Evolutionary conservation across 2,113 vertebrate species (phyloP).

Genomic region (Tragelaphus buxtoni): DNA sequence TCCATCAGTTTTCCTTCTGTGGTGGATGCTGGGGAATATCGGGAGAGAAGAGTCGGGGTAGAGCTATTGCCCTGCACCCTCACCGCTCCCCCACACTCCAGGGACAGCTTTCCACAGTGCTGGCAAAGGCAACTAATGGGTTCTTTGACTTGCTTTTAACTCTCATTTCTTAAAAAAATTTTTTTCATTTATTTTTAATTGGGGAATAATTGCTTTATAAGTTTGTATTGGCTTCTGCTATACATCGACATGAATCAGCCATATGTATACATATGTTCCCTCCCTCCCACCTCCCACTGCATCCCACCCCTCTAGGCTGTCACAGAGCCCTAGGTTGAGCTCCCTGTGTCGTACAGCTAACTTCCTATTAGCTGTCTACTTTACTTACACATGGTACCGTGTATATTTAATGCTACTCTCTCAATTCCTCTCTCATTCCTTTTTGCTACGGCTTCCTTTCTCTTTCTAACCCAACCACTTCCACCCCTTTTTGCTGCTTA

Average conservation of each 20-base stretch:
- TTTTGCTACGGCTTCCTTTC: not conserved
- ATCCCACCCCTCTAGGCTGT: not conserved
- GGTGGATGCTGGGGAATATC: not conserved
- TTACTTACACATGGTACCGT: rapidly evolving
- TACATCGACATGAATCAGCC: not conserved
- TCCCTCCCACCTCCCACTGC: not conserved
- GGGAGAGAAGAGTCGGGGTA: not conserved
- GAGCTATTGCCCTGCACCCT: not conserved
- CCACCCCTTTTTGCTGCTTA: not conserved
- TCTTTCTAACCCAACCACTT: not conserved
- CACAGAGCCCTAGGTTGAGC: not conserved
- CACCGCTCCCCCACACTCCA: rapidly evolving
- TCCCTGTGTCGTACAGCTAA: not conserved
- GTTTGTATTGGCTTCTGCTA: not conserved
- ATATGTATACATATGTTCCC: not conserved
- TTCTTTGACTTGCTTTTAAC: not conserved
- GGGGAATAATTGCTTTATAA: not conserved
- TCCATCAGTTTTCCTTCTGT: not conserved
- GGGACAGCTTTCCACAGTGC: not conserved
- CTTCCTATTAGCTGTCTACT: not conserved
- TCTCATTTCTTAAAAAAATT: not conserved
- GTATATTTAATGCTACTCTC: not conserved
- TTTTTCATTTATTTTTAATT: not conserved
- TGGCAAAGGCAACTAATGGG: not conserved
- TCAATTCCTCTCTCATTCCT: not conserved